Evolutionary conservation across 1,140 invertebrate species (phyloP).

Genomic region (Maniola jurtina): DNA sequence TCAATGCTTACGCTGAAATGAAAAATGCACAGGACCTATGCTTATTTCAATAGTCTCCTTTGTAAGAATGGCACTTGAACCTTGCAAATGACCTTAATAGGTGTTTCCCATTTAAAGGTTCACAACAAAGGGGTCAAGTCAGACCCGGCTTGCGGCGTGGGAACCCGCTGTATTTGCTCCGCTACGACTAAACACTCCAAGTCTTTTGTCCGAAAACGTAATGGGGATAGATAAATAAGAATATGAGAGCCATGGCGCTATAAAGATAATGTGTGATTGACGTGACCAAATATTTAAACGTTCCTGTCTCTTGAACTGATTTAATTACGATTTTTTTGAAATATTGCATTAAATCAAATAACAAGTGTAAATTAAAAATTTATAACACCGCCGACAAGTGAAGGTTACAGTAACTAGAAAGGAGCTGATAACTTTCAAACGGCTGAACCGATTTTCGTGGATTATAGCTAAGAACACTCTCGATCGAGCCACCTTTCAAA

Average conservation of each 20-base stretch:
- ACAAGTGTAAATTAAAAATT: no score
- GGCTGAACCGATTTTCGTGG: no score
- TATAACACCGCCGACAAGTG: no score
- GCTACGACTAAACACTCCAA: slow-evolving; percentile 69
- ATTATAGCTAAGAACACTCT: no score
- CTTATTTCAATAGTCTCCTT: background rate
- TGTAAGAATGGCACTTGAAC: background rate
- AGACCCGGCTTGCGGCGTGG: slow-evolving; percentile 52
- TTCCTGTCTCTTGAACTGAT: no score
- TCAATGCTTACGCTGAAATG: no score
- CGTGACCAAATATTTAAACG: slow-evolving; percentile 14
- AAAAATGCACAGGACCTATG: background rate
- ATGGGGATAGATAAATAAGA: slow-evolving; percentile 74
- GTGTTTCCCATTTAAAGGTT: slow-evolving; percentile 9
- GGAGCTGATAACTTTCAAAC: no score
- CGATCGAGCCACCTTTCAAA: no score
- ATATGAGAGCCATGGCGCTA: slow-evolving; percentile 55
- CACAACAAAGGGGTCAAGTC: slow-evolving; percentile 33
- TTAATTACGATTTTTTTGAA: no score
- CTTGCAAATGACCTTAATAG: slow-evolving; percentile 7
- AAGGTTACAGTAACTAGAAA: no score
- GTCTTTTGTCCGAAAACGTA: slow-evolving; percentile 74
- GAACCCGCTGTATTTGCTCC: slow-evolving; percentile 62
- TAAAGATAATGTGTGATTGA: slow-evolving; percentile 34
- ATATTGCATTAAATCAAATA: no score